phyloP scores from a whole-genome alignment of 2,888 invertebrate species.

The Epistrophe eligans region DNA sequence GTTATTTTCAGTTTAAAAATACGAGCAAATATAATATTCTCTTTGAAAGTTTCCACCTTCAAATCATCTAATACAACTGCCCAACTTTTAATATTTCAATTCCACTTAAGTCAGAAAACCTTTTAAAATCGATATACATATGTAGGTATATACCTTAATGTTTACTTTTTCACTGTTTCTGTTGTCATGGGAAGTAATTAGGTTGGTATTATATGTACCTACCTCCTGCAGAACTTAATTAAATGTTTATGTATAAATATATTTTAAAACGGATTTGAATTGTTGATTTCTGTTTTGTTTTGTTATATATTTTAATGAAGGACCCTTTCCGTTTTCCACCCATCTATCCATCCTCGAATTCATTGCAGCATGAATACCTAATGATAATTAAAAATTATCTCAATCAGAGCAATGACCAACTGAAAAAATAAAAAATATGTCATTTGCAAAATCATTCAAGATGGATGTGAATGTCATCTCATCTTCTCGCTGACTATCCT shows the following conservation, averaged over 20 bases:
- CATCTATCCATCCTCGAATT: conserved; percentile 2
- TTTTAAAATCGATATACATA: conserved; percentile 32
- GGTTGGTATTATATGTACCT: not conserved
- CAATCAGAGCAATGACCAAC: not conserved
- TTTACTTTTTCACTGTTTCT: conserved; percentile 26
- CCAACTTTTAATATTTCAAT: not conserved
- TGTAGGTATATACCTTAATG: not conserved
- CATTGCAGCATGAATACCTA: conserved; percentile 22
- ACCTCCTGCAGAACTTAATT: conserved; percentile 38
- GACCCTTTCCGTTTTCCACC: not conserved
- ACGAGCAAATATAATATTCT: not conserved
- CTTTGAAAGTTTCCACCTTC: not conserved
- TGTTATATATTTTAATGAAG: not conserved
- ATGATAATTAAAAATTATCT: conserved; percentile 49
- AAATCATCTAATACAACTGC: not conserved
- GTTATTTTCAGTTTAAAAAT: no score
- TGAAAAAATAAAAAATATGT: not conserved
- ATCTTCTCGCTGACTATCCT: no score
- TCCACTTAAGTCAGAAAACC: conserved; percentile 19
- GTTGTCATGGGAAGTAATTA: conserved; percentile 31
- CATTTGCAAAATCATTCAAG: conserved; percentile 5
- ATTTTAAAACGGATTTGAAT: conserved; percentile 59
- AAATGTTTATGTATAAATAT: conserved; percentile 37
- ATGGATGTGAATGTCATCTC: not conserved
- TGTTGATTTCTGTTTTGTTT: conserved; percentile 13